Evolutionary conservation across 2,113 vertebrate species (phyloP).

Genomic region (Phyllostomus hastatus): DNA sequence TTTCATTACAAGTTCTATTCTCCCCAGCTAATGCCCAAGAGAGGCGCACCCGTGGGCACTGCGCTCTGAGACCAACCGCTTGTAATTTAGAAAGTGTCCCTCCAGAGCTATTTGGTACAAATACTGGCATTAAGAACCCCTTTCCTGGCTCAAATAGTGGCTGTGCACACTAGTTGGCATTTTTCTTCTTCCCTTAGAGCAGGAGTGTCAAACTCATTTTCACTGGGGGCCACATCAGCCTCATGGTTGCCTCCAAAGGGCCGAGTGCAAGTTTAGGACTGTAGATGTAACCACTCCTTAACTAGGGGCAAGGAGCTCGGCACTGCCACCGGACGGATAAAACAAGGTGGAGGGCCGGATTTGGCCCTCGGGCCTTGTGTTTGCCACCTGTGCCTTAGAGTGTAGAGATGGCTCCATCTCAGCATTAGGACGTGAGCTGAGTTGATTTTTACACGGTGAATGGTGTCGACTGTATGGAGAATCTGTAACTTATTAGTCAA

Average conservation of each 20-base stretch:
- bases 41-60: background rate
- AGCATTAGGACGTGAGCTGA: background rate
- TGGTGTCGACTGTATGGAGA: background rate
- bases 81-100: background rate
- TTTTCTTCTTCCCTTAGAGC: background rate
- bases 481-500: background rate
- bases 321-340: no score
- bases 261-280: no score
- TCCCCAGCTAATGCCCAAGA: background rate
- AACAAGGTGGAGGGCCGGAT: no score
- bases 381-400: no score
- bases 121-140: background rate
- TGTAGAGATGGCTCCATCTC: background rate
- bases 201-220: no score
- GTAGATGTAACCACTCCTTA: no score
- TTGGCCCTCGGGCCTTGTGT: no score
- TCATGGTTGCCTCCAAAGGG: no score
- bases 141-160: background rate
- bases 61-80: background rate
- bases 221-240: no score
- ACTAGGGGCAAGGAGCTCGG: no score
- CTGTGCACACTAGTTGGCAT: accelerated
- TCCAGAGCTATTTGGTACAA: background rate
- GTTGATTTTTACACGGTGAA: background rate
- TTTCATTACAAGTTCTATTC: background rate